Conservation (phyloP, 2,888 invertebrate genomes). For the Hypsopygia costalis region DNA sequence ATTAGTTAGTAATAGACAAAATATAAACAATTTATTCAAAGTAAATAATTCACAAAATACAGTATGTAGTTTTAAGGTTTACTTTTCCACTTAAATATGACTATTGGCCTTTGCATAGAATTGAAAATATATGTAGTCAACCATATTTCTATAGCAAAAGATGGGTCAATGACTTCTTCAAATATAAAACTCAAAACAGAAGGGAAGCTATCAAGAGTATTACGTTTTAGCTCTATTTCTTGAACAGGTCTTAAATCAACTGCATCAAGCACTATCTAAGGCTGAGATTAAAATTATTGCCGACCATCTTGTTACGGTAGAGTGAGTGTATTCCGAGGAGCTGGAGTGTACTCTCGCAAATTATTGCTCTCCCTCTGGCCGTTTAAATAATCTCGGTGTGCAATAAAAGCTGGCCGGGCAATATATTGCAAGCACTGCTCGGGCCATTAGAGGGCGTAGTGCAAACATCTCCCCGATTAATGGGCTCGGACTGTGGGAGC, state of each 20-base stretch:
- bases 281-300: constrained; percentile 33
- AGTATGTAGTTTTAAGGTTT: too few relatives aligned
- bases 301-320: constrained; percentile 34
- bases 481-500: constrained; percentile 1
- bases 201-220: too few relatives aligned
- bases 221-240: too few relatives aligned
- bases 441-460: constrained; percentile 36
- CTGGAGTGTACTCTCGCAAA: constrained; percentile 33
- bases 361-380: constrained; percentile 46
- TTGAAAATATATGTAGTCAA: too few relatives aligned
- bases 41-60: too few relatives aligned
- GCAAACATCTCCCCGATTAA: constrained; percentile 8
- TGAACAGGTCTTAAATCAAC: not conserved
- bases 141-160: too few relatives aligned
- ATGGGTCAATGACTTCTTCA: too few relatives aligned
- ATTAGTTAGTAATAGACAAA: too few relatives aligned
- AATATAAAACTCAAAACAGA: too few relatives aligned
- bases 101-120: too few relatives aligned
- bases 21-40: too few relatives aligned
- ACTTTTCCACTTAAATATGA: too few relatives aligned
- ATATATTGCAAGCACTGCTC: constrained; percentile 52
- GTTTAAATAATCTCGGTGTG: constrained; percentile 61
- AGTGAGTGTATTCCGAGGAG: constrained; percentile 30
- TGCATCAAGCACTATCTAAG: constrained; percentile 21
- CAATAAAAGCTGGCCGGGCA: constrained; percentile 49